Evolutionary conservation across 2,888 invertebrate species (phyloP).

Genomic region (Sussaba pulchella): DNA sequence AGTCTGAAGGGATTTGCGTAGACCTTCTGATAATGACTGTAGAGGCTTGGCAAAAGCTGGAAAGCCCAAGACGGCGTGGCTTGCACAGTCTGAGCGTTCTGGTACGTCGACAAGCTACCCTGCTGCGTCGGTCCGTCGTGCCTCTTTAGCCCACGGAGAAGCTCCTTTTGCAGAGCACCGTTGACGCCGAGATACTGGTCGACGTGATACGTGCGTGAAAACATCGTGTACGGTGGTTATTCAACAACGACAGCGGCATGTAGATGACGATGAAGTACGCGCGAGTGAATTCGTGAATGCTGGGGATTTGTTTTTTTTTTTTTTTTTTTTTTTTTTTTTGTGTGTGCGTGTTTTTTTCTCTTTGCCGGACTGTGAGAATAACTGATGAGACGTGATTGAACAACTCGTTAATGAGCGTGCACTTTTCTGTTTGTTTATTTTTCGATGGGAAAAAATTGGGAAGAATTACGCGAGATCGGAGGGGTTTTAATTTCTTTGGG

Average conservation of each 20-base stretch:
- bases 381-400: not conserved
- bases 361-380: not conserved
- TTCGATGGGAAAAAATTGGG: no score
- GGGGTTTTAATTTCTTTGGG: not conserved
- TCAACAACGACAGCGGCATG: constrained; percentile 13
- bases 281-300: not conserved
- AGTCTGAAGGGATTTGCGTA: constrained; percentile 31
- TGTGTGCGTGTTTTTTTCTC: constrained; percentile 1
- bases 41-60: constrained; percentile 93
- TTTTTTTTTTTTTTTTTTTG: not conserved
- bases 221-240: constrained; percentile 42
- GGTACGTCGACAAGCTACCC: constrained; percentile 69
- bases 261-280: not conserved
- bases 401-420: not conserved
- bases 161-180: constrained; percentile 82
- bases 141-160: constrained; percentile 81
- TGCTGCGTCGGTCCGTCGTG: constrained; percentile 73
- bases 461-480: not conserved
- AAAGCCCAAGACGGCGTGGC: constrained; percentile 91
- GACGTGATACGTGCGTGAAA: constrained; percentile 71
- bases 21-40: constrained; percentile 94
- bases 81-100: constrained; percentile 79
- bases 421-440: not conserved
- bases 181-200: constrained; percentile 82
- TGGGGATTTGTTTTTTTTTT: no score